Evolutionary conservation across 2,113 vertebrate genomes (phyloP), one percentile per base, ranked within the genome.

Genomic region (Todiramphus saurophagus): DNA sequence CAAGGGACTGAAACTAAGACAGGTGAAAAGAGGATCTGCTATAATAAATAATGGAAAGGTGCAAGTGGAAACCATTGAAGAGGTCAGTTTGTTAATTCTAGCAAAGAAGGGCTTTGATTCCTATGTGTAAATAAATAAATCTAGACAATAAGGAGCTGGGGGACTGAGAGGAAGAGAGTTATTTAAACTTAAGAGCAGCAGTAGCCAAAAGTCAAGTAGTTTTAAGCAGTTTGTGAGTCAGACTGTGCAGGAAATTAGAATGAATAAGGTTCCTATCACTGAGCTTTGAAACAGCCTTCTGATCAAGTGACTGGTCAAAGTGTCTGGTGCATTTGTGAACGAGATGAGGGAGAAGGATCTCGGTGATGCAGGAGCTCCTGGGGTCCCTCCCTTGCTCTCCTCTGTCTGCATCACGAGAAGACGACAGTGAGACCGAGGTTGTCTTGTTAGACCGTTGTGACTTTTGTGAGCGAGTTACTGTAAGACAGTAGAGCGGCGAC

Each of bases 331-430:
- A 2, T 23, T 82, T 85, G 46, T 37, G 24, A 66, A 21, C 0
- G 0, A 39, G 35, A 33, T 41, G 21, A 55, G 39, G 59, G n/a
- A 80, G 44, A 73, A 70, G n/a, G 28, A 53, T 64, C 43, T 73
- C 0, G 0, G 41, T 30, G 63, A 12, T 0, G 1, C 66, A 28
- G 4, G 35, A 75, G 20, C 51, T 70, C 19, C 55, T 14, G 1
- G 5, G 46, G 14, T 30, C 27, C 13, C 16, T 80, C 31, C 30
- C 30, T 58, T 48, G 17, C 69, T 83, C 33, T 30, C 48, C 43
- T 50, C 33, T 24, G 41, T 16, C 44, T 79, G 21, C 53, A 30
- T 44, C 53, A 16, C 69, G 77, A 8, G 17, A 39, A n/a, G 76
- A 27, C 10, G 41, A 3, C 5, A 59, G 50, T 9, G 53, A 37